Evolutionary conservation across 2,113 vertebrate genomes (phyloP), one percentile per base, ranked within the genome.

Genomic region (Platichthys stellatus): DNA sequence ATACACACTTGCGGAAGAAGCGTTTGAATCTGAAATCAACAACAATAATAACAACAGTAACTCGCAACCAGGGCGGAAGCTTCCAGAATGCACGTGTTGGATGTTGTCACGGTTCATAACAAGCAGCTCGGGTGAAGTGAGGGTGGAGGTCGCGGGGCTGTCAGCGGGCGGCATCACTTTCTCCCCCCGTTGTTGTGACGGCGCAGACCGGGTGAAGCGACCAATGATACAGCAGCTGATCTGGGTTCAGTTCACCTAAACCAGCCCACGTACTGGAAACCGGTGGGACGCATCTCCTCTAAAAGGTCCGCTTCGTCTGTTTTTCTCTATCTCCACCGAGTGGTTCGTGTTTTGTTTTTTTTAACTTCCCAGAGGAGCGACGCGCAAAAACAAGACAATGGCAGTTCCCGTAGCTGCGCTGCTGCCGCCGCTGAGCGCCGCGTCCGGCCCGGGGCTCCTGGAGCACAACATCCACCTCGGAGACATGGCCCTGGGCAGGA

Each of bases 201-300:
- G 84, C 80, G 80, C 79, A 85, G 82, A 82, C 90, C 86, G 72
- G 88, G 88, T 45, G 84, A 76, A 80, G 82, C 83, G 69, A 72
- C 87, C 84, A 84, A 87, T 93, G 92, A 94, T 84, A 93, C 90
- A 93, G 92, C 91, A 87, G 92, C 89, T 79, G 73, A 85, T 81
- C 72, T 59, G 59, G 70, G 74, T 78, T 74, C 62, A 72, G 77
- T 86, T 83, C 43, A 73, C 70, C 66, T 71, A 61, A 77, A 77
- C 79, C 59, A 72, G 72, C 75, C 67, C 69, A 74, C 62, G 75
- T 18, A 51, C 0, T 21, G 13, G 20, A 21, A 54, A 54, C 5
- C 47, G 5, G 49, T 43, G 14, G 15, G 17, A 58, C 72, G 20
- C 70, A 58, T 43, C 56, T 40, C 21, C 38, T 6, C 31, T 38